Evolutionary conservation across 2,888 invertebrate genomes (phyloP).

Genomic region (Cheilosia pagana): DNA sequence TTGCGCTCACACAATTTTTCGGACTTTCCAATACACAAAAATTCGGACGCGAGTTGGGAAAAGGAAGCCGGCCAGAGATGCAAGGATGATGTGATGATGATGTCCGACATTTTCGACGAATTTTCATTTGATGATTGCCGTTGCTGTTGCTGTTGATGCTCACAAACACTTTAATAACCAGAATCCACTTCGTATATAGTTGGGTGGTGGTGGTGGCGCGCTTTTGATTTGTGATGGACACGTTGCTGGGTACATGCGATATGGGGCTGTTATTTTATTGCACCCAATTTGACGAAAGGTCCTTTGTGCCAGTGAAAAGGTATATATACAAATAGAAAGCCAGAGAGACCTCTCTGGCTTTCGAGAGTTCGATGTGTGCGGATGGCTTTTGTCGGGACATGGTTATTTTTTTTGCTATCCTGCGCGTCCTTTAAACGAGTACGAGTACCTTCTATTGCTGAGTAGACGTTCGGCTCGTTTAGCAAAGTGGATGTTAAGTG

Average conservation of each 20-base stretch:
- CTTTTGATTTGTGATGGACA: constrained; percentile 71
- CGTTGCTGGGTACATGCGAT: too few species aligned
- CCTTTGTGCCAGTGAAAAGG: constrained; percentile 32
- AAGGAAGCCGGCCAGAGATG: constrained; percentile 29
- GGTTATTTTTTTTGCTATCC: neutral
- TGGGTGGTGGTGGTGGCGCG: constrained; percentile 47
- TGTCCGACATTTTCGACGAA: constrained; percentile 63
- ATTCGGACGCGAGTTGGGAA: constrained; percentile 1
- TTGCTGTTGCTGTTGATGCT: constrained; percentile 46
- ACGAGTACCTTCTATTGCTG: constrained; percentile 49
- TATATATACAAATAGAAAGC: constrained; percentile 13
- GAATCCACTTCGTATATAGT: constrained; percentile 65
- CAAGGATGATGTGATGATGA: constrained; percentile 44
- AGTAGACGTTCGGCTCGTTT: constrained; percentile 81
- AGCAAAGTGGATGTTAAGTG: constrained; percentile 84
- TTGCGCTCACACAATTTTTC: constrained; percentile 25
- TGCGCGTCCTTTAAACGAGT: constrained; percentile 3
- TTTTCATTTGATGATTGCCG: constrained; percentile 72
- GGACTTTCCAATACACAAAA: constrained; percentile 31
- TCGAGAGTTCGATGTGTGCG: neutral
- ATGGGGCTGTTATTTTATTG: constrained; percentile 52
- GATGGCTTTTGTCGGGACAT: constrained; percentile 3
- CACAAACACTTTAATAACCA: constrained; percentile 66
- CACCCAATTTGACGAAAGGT: constrained; percentile 71
- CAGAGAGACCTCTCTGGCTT: neutral